Evolutionary conservation across 2,113 vertebrate species (phyloP).

Genomic region (Myanophis thanlyinensis): DNA sequence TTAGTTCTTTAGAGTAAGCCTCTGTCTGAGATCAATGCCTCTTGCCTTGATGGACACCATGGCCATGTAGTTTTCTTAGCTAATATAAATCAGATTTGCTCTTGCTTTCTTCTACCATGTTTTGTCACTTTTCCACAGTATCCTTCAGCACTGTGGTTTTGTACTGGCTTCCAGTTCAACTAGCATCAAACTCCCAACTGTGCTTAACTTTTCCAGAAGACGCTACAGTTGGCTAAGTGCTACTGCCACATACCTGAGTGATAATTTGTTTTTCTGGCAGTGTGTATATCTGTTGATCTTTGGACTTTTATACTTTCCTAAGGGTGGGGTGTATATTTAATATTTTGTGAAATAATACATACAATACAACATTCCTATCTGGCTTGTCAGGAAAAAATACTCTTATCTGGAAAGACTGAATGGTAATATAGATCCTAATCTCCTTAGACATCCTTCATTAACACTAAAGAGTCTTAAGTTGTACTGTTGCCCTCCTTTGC

Average conservation of each 20-base stretch:
- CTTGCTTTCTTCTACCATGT: neutral
- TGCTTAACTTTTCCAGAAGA: neutral
- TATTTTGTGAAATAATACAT: neutral
- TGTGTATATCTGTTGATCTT: neutral
- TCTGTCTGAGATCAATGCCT: neutral
- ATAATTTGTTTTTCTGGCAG: neutral
- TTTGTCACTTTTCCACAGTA: neutral
- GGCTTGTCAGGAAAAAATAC: neutral
- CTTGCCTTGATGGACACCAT: neutral
- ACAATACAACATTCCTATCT: neutral
- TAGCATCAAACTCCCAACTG: neutral
- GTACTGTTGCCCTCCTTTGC: neutral
- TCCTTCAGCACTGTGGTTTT: neutral
- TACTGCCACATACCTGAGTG: neutral
- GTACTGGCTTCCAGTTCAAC: neutral
- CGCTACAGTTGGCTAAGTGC: neutral
- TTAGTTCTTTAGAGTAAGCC: neutral
- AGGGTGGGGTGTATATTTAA: neutral
- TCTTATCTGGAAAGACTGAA: neutral
- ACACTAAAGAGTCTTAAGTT: neutral
- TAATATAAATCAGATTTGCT: neutral
- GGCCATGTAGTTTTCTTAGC: neutral
- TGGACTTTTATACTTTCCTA: neutral
- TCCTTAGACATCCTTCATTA: neutral
- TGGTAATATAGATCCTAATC: neutral